Evolutionary conservation across 2,797 vertebrate species (phyloP).

Genomic region (Erithacus rubecula): DNA sequence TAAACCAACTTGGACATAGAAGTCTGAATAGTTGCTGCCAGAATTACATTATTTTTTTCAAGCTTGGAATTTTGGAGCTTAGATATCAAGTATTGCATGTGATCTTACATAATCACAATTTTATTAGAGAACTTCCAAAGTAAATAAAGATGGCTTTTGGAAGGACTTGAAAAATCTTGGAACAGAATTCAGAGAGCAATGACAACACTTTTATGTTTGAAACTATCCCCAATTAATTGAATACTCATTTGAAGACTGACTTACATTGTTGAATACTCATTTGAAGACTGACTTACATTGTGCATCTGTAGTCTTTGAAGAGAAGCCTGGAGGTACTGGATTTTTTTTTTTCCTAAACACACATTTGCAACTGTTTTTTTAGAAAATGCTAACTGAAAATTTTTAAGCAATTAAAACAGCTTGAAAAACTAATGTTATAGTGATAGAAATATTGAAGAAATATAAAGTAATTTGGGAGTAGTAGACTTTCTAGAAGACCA

Average conservation of each 20-base stretch:
- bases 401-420: neutral
- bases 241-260: neutral
- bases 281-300: neutral
- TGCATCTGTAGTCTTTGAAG: neutral
- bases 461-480: neutral
- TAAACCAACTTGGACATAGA: neutral
- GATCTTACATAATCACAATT: neutral
- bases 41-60: neutral
- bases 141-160: neutral
- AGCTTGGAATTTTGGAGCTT: neutral
- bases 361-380: neutral
- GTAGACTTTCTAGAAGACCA: neutral
- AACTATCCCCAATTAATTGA: neutral
- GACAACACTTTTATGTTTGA: neutral
- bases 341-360: neutral
- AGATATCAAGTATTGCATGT: neutral
- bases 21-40: neutral
- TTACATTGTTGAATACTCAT: neutral
- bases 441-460: neutral
- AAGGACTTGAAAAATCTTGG: neutral
- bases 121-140: neutral
- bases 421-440: neutral
- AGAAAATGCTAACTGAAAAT: neutral
- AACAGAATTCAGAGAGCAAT: neutral
- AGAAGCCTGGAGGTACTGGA: neutral